Conservation (phyloP, 2,797 vertebrate genomes). For the Myiotriccus ornatus region DNA sequence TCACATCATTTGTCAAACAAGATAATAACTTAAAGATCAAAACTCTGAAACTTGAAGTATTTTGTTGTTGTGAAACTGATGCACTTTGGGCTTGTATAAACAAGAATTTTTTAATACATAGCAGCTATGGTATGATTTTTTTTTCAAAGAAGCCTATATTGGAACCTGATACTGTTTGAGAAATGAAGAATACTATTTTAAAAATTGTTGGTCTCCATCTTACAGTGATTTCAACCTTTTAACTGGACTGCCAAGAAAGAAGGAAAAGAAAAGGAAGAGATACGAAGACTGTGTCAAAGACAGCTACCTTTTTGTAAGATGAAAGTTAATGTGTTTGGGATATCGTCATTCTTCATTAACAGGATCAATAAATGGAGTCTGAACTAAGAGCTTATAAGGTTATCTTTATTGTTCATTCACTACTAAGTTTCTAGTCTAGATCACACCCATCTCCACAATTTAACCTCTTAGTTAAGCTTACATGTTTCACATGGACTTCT, state of each 20-base stretch:
- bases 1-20: not conserved
- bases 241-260: not conserved
- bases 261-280: not conserved
- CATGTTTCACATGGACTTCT: not conserved
- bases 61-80: not conserved
- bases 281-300: not conserved
- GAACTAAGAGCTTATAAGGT: not conserved
- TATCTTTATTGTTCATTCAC: not conserved
- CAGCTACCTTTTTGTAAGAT: not conserved
- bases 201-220: not conserved
- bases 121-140: fast-evolving
- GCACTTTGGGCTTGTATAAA: not conserved
- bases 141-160: not conserved
- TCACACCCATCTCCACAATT: not conserved
- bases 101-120: not conserved
- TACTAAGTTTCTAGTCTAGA: not conserved
- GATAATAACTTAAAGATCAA: not conserved
- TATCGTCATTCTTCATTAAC: not conserved
- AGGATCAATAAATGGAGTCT: not conserved
- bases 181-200: not conserved
- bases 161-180: not conserved
- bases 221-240: not conserved
- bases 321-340: not conserved
- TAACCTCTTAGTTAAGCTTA: not conserved
- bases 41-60: not conserved